Evolutionary conservation across 2,113 vertebrate species (phyloP).

Genomic region (Saccopteryx bilineata): DNA sequence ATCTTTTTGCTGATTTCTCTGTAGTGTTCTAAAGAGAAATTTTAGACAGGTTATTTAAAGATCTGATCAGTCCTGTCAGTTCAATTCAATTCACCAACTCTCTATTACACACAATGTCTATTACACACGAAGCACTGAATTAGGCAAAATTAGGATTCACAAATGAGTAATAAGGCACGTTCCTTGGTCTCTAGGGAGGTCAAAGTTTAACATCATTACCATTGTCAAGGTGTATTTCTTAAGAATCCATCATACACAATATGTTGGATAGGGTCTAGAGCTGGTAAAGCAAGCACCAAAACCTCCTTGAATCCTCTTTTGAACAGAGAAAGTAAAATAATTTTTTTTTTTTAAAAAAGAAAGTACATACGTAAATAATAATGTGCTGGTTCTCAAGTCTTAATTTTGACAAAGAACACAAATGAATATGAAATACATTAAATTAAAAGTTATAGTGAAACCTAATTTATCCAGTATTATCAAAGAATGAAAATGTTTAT

Average conservation of each 20-base stretch:
- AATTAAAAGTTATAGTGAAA: slow-evolving; percentile 30
- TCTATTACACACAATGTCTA: not conserved
- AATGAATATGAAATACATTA: slow-evolving; percentile 7
- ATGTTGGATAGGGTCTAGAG: not conserved
- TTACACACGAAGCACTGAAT: not conserved
- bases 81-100: not conserved
- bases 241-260: not conserved
- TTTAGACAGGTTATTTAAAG: slow-evolving; percentile 58
- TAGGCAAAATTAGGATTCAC: not conserved
- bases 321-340: not conserved
- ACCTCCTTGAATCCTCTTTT: slow-evolving; percentile 23
- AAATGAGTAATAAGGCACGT: not conserved
- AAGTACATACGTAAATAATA: not conserved
- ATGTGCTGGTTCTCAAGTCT: not conserved
- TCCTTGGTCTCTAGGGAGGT: not conserved
- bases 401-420: slow-evolving; percentile 9
- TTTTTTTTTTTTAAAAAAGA: not conserved
- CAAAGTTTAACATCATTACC: not conserved
- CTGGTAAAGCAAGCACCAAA: not conserved
- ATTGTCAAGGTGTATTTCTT: slow-evolving; percentile 8
- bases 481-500: slow-evolving; percentile 20
- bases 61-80: slow-evolving; percentile 33
- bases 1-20: slow-evolving; percentile 45
- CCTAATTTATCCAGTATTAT: not conserved
- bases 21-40: slow-evolving; percentile 1